Conservation (phyloP, 2,797 vertebrate genomes). For the Kryptopterus vitreolus region DNA sequence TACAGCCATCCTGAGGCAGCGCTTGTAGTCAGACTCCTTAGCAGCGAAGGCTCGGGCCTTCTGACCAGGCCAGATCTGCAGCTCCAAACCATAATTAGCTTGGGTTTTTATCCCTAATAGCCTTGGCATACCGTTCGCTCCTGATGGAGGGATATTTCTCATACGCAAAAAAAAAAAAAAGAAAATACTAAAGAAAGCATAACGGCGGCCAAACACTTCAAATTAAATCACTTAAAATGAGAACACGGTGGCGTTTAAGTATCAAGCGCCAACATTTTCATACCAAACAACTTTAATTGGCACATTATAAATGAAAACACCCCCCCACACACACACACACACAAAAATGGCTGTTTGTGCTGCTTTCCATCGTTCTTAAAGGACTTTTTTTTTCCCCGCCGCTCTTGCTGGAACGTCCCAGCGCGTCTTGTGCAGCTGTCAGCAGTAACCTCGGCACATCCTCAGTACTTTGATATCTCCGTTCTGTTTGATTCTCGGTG, state of each 20-base stretch:
- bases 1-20: constrained; percentile 66
- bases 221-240: constrained; percentile 19
- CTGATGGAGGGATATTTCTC: constrained; percentile 14
- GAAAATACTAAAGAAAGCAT: no score
- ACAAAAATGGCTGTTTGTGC: constrained; percentile 43
- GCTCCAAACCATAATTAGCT: constrained; percentile 56
- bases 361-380: constrained; percentile 49
- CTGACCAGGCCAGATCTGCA: constrained; percentile 58
- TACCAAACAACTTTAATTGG: constrained; percentile 4
- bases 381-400: constrained; percentile 51
- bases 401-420: constrained; percentile 21
- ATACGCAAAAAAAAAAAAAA: constrained; percentile 17
- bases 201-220: constrained; percentile 13
- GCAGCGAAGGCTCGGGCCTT: constrained; percentile 61
- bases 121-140: constrained; percentile 16
- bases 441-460: constrained; percentile 43
- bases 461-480: constrained; percentile 56
- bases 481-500: constrained; percentile 57
- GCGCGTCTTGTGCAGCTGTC: constrained; percentile 48
- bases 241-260: not conserved
- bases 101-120: constrained; percentile 49
- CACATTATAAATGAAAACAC: constrained; percentile 21
- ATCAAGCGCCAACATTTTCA: not conserved
- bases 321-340: no score
- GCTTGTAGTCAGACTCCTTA: constrained; percentile 64